phyloP scores from a whole-genome alignment of 2,797 vertebrate genomes.

The Etheostoma perlongum region DNA sequence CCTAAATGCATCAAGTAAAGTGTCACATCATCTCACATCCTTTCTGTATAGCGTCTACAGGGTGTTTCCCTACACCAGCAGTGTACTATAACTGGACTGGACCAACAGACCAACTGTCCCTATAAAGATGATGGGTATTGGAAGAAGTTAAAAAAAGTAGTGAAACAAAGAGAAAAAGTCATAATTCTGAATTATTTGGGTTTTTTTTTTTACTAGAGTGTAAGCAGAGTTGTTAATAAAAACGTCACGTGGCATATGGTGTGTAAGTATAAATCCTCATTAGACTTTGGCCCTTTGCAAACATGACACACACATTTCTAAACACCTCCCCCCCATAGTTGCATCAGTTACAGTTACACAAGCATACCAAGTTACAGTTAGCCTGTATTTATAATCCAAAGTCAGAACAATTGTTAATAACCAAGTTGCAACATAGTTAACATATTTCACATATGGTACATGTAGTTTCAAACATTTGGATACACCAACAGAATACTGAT shows the following conservation, averaged over 20 bases:
- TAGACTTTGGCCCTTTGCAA: constrained; percentile 38
- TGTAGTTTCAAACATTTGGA: background rate
- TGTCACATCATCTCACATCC: too few species aligned
- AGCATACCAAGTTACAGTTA: background rate
- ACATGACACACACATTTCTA: constrained; percentile 2
- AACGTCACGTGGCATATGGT: background rate
- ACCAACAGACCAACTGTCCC: too few species aligned
- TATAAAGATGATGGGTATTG: too few species aligned
- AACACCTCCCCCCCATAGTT: background rate
- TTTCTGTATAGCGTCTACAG: too few species aligned
- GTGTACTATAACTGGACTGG: too few species aligned
- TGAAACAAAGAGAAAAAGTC: too few species aligned
- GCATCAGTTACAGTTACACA: constrained; percentile 12
- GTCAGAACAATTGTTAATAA: background rate
- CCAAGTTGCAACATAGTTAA: background rate
- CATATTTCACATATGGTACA: background rate
- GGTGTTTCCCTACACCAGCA: background rate
- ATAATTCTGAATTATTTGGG: too few species aligned
- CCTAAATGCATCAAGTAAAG: too few species aligned
- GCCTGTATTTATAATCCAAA: background rate
- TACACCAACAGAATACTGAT: background rate
- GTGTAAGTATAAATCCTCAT: background rate
- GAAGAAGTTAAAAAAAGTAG: too few species aligned
- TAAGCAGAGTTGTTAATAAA: background rate
- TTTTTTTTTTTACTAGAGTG: background rate